Evolutionary conservation across 1,140 invertebrate species (phyloP).

Genomic region (Pseudachorutes palmiensis): DNA sequence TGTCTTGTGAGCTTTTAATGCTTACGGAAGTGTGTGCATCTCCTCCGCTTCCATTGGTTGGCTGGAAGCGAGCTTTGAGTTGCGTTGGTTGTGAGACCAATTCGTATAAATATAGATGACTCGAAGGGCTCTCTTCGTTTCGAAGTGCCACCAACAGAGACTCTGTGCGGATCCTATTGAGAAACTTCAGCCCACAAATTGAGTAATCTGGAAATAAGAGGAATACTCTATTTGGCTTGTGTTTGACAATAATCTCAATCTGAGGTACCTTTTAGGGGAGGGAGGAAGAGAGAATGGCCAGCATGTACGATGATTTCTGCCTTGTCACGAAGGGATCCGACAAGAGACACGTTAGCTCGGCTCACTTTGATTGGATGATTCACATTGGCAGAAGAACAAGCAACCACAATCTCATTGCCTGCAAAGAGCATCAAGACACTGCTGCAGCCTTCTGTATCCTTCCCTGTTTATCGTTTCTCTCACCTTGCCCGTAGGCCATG

Average conservation of each 20-base stretch:
- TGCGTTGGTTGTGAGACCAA: constrained; percentile 22
- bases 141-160: constrained; percentile 20
- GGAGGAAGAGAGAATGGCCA: constrained; percentile 31
- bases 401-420: constrained; percentile 71
- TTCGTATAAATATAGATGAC: constrained; percentile 27
- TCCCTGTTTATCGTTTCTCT: background rate
- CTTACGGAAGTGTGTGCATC: constrained; percentile 23
- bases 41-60: constrained; percentile 2
- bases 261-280: constrained; percentile 13
- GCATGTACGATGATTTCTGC: constrained; percentile 25
- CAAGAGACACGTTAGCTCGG: constrained; percentile 51
- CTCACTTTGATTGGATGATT: constrained; percentile 66
- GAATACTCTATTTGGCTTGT: background rate
- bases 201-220: constrained; percentile 33
- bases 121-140: constrained; percentile 21
- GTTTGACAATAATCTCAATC: background rate
- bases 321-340: constrained; percentile 19
- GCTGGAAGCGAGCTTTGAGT: constrained; percentile 32
- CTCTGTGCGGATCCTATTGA: constrained; percentile 22
- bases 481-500: constrained; percentile 35
- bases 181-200: constrained; percentile 29
- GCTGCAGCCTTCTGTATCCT: background rate
- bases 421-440: constrained; percentile 31
- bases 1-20: background rate
- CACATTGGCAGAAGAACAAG: constrained; percentile 56